Base-by-base conservation (phyloP, 2,888 invertebrate species). In the Resseliella maxima region DNA sequence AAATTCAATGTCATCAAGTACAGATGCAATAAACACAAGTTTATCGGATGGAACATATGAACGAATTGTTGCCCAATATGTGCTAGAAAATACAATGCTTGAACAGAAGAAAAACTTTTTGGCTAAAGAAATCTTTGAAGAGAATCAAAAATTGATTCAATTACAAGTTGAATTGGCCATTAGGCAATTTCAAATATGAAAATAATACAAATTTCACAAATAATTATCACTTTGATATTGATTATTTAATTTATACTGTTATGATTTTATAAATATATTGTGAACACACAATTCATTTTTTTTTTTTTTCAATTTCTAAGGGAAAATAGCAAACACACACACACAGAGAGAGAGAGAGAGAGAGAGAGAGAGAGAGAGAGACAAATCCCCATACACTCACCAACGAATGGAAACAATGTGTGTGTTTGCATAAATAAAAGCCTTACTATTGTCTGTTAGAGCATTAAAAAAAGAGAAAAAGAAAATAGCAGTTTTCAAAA, bases 61-160 rank as follows among this genome's bases (percentile, higher is more conserved):
- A 87, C 91, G 91, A 72, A 90, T 92, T 87, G 90, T 92, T 87
- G 92, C 92, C 86, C 92, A 93, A 88, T 91, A 92, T 88, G 90
- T 93, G 21, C 93, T 93, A 88, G 95, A 95, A 89, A 95, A 95
- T 89, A 92, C 93, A 21, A 89, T 94, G 88, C 90, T 95, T 35
- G 95, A 95, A 90, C 93, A 94, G 90, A 95, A 94, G 90, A 93
- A 94, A 90, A 92, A 92, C 89, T 93, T 93, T 88, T 90, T 95
- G 85, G 93, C 94, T 86, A 93, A 93, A 88, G 94, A 94, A 89
- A 94, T 95, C 88, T 94, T 95, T 89, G 94, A 95, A 89, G 95
- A 95, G 89, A 92, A 94, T 88, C 94, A 94, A 85, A 94, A 94
- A 31, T 94, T 95, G 89, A 93, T 95, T 87, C 93, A 94, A 87